A percentile compares a stretch with the other conserved stretches of the same genome.
Conservation (phyloP, 2,113 vertebrate species). For the Marcusenius ussheri region DNA sequence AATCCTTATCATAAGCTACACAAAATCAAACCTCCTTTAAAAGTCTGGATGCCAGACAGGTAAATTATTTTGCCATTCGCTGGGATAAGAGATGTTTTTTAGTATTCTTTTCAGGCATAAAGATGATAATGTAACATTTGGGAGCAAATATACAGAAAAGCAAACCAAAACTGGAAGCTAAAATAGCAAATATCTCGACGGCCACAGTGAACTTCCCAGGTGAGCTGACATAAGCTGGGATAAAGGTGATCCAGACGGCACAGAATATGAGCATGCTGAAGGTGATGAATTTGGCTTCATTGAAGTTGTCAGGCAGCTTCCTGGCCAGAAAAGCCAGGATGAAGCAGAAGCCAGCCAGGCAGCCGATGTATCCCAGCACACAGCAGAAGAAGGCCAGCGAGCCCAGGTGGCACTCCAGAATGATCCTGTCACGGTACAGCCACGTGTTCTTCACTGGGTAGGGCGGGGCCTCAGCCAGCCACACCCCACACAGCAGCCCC, state of each 20-base stretch:
- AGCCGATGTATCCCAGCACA: slow-evolving; percentile 62
- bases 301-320: slow-evolving; percentile 65
- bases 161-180: slow-evolving; percentile 66
- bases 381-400: slow-evolving; percentile 53
- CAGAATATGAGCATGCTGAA: slow-evolving; percentile 70
- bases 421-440: slow-evolving; percentile 53
- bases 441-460: slow-evolving; percentile 47
- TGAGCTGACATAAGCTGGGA: slow-evolving; percentile 65
- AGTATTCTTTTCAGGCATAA: slow-evolving; percentile 60
- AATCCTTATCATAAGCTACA: not conserved
- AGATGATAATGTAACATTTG: slow-evolving; percentile 65
- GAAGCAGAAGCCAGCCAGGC: slow-evolving; percentile 59
- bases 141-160: slow-evolving; percentile 63
- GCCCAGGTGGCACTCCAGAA: slow-evolving; percentile 61
- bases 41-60: not conserved
- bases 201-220: slow-evolving; percentile 63
- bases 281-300: slow-evolving; percentile 65
- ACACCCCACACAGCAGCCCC: slow-evolving; percentile 55
- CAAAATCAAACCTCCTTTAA: not conserved
- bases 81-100: slow-evolving; percentile 56
- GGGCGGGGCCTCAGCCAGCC: slow-evolving; percentile 56
- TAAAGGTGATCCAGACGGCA: slow-evolving; percentile 62
- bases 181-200: slow-evolving; percentile 66
- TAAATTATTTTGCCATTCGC: slow-evolving; percentile 23
- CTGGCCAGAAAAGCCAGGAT: slow-evolving; percentile 63